Conservation (phyloP, 2,113 vertebrate species). For the Sclerurus mexicanus region DNA sequence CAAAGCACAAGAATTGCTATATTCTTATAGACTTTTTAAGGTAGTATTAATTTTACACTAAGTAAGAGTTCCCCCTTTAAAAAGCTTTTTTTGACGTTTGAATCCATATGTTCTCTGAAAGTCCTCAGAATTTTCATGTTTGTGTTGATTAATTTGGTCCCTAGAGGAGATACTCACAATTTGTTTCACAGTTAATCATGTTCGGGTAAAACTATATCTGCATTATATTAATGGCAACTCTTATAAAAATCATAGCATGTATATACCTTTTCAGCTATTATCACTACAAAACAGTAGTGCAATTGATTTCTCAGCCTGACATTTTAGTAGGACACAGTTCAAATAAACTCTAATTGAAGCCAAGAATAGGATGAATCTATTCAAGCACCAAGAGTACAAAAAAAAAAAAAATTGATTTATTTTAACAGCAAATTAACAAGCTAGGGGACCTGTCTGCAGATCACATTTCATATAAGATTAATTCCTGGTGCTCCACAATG, state of each 20-base stretch:
- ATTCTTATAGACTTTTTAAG: neutral
- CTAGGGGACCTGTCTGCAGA: neutral
- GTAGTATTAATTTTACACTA: neutral
- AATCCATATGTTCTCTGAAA: neutral
- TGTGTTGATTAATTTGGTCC: neutral
- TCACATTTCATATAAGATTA: conserved; percentile 49
- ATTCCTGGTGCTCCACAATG: neutral
- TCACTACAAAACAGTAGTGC: conserved; percentile 18
- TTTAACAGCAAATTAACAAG: conserved; percentile 42
- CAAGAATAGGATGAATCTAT: conserved; percentile 7
- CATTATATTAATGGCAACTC: conserved; percentile 35
- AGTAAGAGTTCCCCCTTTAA: neutral
- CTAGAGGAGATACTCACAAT: neutral
- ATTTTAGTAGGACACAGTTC: conserved; percentile 21
- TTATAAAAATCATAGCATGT: conserved; percentile 19
- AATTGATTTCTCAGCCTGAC: conserved; percentile 63
- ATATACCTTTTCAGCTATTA: conserved; percentile 49
- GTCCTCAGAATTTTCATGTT: neutral
- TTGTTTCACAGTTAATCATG: conserved; percentile 44
- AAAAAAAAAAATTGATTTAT: conserved; percentile 51
- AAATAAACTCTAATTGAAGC: conserved; percentile 34
- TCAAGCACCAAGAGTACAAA: conserved; percentile 38
- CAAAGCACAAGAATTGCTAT: neutral
- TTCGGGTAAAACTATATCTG: neutral
- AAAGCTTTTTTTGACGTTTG: neutral